Conservation (phyloP, 2,888 invertebrate species). For the Andrena bicolor region DNA sequence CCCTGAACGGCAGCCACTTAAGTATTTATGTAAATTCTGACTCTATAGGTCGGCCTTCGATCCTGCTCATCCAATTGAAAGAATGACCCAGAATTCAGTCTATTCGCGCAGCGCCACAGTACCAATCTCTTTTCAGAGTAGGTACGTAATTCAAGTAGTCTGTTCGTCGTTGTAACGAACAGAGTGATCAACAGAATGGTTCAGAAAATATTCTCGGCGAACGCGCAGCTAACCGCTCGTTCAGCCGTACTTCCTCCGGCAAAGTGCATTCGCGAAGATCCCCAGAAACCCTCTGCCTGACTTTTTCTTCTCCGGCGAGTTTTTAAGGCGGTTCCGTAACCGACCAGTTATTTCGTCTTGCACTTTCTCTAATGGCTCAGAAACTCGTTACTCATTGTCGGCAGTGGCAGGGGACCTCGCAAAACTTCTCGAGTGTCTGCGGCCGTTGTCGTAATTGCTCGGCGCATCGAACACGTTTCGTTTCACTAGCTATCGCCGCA, state of each 20-base stretch:
- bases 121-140: slow-evolving; percentile 2
- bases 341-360: slow-evolving; percentile 55
- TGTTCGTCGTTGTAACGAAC: background rate
- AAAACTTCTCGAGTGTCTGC: slow-evolving; percentile 48
- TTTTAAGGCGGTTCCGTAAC: slow-evolving; percentile 37
- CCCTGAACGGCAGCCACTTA: slow-evolving; percentile 41
- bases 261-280: background rate
- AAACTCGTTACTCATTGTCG: slow-evolving; percentile 69
- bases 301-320: slow-evolving; percentile 20
- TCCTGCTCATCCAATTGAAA: slow-evolving; percentile 8
- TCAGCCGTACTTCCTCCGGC: no score
- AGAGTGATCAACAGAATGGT: no score
- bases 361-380: slow-evolving; percentile 72
- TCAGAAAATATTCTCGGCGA: background rate
- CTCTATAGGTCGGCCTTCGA: slow-evolving; percentile 14
- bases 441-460: slow-evolving; percentile 56
- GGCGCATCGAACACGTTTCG: slow-evolving; percentile 38
- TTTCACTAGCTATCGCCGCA: background rate
- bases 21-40: slow-evolving; percentile 60
- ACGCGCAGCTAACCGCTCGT: background rate
- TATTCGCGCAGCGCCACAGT: background rate
- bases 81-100: slow-evolving; percentile 23
- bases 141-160: background rate
- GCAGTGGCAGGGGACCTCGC: slow-evolving; percentile 27
- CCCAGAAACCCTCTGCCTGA: background rate